These are phyloP conservation scores for Urocyon cinereoargenteus DNA, from an alignment of 2,797 vertebrate species.

Conservation along the genomic window DNA sequence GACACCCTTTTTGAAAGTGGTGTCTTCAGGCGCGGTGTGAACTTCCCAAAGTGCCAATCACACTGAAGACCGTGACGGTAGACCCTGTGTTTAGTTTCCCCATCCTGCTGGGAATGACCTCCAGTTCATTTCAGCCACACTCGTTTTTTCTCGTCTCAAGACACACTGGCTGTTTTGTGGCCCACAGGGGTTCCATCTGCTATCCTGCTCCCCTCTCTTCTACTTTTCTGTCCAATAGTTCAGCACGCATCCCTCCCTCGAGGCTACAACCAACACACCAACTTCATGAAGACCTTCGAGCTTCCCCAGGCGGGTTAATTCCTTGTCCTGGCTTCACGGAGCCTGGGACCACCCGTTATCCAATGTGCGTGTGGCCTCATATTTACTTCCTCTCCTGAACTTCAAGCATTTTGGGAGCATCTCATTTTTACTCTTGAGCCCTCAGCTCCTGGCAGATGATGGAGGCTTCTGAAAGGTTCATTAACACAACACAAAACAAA, in stretches of 20 bases:
- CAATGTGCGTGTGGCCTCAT: background rate
- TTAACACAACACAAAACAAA: background rate
- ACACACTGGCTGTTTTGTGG: background rate
- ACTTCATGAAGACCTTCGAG: background rate
- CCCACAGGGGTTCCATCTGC: background rate
- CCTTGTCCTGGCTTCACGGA: background rate
- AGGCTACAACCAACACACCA: background rate
- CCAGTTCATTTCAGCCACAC: background rate
- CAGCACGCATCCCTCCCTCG: fast-evolving
- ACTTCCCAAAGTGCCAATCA: background rate
- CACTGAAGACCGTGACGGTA: background rate
- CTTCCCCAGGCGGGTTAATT: background rate
- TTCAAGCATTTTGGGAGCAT: background rate
- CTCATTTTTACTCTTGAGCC: background rate
- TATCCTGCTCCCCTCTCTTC: background rate
- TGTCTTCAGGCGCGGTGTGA: background rate
- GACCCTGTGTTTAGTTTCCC: background rate
- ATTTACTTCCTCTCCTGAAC: background rate
- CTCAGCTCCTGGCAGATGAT: background rate
- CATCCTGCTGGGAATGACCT: background rate
- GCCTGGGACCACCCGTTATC: too few relatives aligned
- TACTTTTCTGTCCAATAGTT: background rate
- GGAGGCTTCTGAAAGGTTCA: background rate
- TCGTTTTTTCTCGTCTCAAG: background rate
- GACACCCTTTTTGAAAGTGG: background rate